These are phyloP conservation scores for Heliconius aoede DNA, from an alignment of 2,888 invertebrate genomes.

Conservation along the genomic window DNA sequence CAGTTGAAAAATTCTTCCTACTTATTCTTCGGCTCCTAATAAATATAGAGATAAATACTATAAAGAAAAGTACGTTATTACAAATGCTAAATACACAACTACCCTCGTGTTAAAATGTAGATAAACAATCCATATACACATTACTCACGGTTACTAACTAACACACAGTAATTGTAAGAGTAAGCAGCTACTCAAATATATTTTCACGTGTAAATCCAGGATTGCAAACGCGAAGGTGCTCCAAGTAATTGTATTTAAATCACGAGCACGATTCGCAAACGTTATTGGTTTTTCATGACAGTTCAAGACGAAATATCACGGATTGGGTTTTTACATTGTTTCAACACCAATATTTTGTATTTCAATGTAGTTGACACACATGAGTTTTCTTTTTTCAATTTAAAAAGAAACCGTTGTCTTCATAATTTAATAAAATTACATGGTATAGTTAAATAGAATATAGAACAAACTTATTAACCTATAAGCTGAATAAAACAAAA, in stretches of 20 bases:
- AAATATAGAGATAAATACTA: not conserved
- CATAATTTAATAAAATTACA: not conserved
- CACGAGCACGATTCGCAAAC: not conserved
- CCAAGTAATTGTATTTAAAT: constrained; percentile 5
- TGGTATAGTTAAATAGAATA: not conserved
- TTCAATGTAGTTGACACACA: not conserved
- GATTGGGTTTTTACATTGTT: constrained; percentile 20
- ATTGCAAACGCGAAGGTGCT: not conserved
- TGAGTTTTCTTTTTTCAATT: not conserved
- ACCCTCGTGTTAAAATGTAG: not conserved
- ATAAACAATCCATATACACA: not conserved
- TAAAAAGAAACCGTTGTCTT: not conserved
- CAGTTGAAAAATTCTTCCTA: not conserved
- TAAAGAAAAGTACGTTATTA: not conserved
- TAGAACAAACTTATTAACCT: not conserved
- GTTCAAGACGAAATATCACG: constrained; percentile 13
- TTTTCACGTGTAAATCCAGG: not conserved
- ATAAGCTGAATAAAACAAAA: not conserved
- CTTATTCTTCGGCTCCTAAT: not conserved
- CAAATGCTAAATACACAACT: not conserved
- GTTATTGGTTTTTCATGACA: constrained; percentile 20
- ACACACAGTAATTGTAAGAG: not conserved
- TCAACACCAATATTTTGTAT: not conserved
- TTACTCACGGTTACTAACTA: not conserved
- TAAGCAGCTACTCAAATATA: not conserved